Evolutionary conservation across 2,113 vertebrate species (phyloP).

Genomic region (Rana temporaria): DNA sequence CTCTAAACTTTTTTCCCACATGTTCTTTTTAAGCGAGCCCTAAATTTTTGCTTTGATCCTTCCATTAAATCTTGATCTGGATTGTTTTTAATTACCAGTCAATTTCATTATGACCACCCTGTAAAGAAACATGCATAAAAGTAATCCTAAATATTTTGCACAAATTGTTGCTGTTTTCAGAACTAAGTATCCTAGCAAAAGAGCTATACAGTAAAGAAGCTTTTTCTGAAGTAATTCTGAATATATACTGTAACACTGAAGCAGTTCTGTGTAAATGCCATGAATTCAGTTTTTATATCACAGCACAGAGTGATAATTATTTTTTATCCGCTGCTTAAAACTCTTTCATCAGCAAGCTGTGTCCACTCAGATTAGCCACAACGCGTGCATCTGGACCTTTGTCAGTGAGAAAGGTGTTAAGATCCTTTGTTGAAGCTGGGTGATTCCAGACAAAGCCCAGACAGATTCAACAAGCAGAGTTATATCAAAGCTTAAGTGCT

Average conservation of each 20-base stretch:
- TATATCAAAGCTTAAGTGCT: conserved; percentile 74
- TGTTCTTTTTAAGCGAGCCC: too few relatives aligned
- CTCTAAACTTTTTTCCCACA: too few relatives aligned
- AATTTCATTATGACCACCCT: too few relatives aligned
- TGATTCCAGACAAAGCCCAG: conserved; percentile 77
- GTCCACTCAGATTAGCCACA: conserved; percentile 74
- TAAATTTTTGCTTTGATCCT: too few relatives aligned
- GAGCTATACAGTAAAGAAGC: too few relatives aligned
- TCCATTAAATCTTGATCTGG: too few relatives aligned
- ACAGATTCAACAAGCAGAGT: conserved; percentile 76
- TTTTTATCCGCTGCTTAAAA: conserved; percentile 73
- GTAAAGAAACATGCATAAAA: too few relatives aligned
- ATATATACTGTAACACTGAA: neutral
- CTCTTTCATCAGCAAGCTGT: conserved; percentile 74
- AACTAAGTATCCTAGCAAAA: too few relatives aligned
- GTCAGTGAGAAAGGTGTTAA: conserved; percentile 75
- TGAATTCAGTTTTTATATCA: conserved; percentile 16
- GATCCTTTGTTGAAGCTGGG: conserved; percentile 73
- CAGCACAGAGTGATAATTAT: conserved; percentile 2
- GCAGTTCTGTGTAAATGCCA: neutral
- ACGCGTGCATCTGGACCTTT: conserved; percentile 61
- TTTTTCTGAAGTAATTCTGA: too few relatives aligned
- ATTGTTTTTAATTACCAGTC: too few relatives aligned
- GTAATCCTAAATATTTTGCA: too few relatives aligned
- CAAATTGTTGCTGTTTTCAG: too few relatives aligned